Evolutionary conservation across 2,113 vertebrate genomes (phyloP), one percentile per base, ranked within the genome.

Genomic region (Salvelinus namaycush): DNA sequence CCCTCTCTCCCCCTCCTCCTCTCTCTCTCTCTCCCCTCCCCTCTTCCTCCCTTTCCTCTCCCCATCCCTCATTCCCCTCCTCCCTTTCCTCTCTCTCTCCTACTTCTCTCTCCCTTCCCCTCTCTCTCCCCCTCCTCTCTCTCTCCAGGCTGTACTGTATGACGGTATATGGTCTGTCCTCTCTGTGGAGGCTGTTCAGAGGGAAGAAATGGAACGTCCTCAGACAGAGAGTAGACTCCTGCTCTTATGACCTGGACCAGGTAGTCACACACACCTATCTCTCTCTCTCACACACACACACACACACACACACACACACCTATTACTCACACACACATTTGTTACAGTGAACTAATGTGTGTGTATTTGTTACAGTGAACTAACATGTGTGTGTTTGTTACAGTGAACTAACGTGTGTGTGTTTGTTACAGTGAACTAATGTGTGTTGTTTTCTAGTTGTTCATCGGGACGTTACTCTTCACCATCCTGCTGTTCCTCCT

Each of bases 181-280:
- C 97, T 0, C 95, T 99, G 29, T 99, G 98, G 98, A 96, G 97
- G 72, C 93, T 99, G 54, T 99, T 99, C 89, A 95, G 97, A 14
- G 98, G 98, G 7, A 99, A 98, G 91, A 99, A 99, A 92, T 99
- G 97, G 98, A 99, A 99, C 0, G 97, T 99, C 5, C 92, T 99
- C 80, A 89, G 97, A 54, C 97, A 98, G 91, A 92, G 97, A 0
- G 98, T 99, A 68, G 98, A 99, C 89, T 99, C 98, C 69, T 99
- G 98, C 89, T 97, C 95, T 82, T 99, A 99, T 0, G 97, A 99
- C 87, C 83, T 99, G 84, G 98, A 99, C 91, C 97, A 99, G 97
- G 97, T 99, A 88, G 11, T 7, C n/a, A 22, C 20, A 73, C 71
- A n/a, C 31, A 71, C 39, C 49, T 24, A n/a, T 20, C 24, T 24